phyloP scores from a whole-genome alignment of 2,797 vertebrate species.

The Spheniscus humboldti region DNA sequence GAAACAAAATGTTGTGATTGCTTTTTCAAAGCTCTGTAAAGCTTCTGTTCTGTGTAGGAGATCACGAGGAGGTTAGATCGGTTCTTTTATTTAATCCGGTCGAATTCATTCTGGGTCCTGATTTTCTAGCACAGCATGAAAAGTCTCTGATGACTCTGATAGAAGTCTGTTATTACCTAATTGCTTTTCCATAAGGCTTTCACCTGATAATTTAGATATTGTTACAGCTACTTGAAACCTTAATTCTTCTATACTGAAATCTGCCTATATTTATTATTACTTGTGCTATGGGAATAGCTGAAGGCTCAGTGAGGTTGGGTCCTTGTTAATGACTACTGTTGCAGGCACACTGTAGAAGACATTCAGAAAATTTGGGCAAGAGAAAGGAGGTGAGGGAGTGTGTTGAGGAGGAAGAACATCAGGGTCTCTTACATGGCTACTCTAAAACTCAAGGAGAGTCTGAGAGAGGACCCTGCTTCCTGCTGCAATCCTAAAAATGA shows the following conservation, averaged over 20 bases:
- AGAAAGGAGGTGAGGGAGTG: background rate
- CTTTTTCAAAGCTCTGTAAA: background rate
- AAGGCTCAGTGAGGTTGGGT: background rate
- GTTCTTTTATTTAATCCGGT: background rate
- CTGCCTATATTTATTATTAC: background rate
- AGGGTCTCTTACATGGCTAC: background rate
- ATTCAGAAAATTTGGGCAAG: background rate
- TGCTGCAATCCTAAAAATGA: background rate
- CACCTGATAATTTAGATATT: background rate
- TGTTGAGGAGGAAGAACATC: background rate
- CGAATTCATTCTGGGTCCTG: background rate
- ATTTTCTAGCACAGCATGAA: background rate
- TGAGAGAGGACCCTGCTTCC: background rate
- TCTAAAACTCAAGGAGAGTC: background rate
- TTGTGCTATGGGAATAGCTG: background rate
- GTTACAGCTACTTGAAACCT: background rate
- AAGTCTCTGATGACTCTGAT: background rate
- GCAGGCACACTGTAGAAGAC: background rate
- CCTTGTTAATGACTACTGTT: background rate
- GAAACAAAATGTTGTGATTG: background rate
- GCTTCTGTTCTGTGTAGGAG: background rate
- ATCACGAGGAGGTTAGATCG: background rate
- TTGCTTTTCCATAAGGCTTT: constrained; percentile 22
- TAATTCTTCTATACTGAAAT: background rate
- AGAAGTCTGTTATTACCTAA: background rate